Evolutionary conservation across 2,888 invertebrate genomes (phyloP).

Genomic region (Trypoxylon attenuatum): DNA sequence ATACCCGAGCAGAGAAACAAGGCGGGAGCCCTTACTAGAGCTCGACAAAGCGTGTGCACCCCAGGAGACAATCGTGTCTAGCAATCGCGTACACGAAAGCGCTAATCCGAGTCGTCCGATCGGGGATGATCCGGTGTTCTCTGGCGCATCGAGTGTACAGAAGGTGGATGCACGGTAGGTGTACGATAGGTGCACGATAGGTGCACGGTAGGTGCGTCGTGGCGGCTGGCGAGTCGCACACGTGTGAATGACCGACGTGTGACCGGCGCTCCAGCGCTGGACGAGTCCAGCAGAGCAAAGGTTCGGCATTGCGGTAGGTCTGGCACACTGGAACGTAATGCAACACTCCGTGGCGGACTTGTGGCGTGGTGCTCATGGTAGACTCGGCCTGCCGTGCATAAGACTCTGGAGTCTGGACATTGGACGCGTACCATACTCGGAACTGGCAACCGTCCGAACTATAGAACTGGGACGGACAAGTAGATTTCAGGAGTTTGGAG

Average conservation of each 20-base stretch:
- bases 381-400: no score
- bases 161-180: no score
- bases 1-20: background rate
- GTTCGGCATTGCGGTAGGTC: slow-evolving; percentile 68
- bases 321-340: slow-evolving; percentile 60
- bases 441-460: no score
- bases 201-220: no score
- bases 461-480: no score
- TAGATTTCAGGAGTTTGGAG: no score
- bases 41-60: background rate
- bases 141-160: slow-evolving; percentile 8
- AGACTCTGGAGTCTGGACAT: no score
- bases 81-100: slow-evolving; percentile 31
- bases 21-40: background rate
- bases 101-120: slow-evolving; percentile 29
- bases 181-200: no score
- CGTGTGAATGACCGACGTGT: slow-evolving; percentile 66
- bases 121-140: slow-evolving; percentile 27
- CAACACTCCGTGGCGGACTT: slow-evolving; percentile 49
- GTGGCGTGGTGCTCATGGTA: slow-evolving; percentile 32
- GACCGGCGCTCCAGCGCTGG: slow-evolving; percentile 55
- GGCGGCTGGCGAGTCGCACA: slow-evolving; percentile 31
- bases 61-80: background rate
- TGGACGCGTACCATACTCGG: no score
- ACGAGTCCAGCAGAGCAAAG: slow-evolving; percentile 59